These are phyloP conservation scores for Pantherophis vulpinus DNA, from an alignment of 2,797 vertebrate genomes.

Conservation along the genomic window DNA sequence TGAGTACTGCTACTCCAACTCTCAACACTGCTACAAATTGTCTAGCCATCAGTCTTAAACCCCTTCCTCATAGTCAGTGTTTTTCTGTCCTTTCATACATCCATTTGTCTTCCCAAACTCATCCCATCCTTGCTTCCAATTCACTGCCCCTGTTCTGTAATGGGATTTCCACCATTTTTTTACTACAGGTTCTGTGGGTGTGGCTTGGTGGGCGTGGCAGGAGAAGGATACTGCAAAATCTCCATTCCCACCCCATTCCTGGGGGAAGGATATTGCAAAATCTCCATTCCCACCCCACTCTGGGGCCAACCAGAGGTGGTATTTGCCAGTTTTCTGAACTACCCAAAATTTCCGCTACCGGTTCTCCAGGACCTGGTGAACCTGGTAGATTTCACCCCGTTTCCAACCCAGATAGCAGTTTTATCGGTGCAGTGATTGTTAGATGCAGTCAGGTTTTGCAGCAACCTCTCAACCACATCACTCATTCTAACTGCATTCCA, in stretches of 20 bases:
- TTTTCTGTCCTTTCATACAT: not conserved
- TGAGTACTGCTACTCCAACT: not conserved
- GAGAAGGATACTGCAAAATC: too few relatives aligned
- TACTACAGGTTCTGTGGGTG: too few relatives aligned
- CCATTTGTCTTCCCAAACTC: not conserved
- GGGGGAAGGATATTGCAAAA: too few relatives aligned
- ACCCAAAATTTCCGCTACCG: too few relatives aligned
- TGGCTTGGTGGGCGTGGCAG: too few relatives aligned
- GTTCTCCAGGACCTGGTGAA: too few relatives aligned
- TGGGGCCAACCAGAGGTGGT: too few relatives aligned
- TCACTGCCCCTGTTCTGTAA: not conserved
- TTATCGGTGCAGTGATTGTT: not conserved
- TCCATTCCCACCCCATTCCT: too few relatives aligned
- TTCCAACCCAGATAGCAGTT: not conserved
- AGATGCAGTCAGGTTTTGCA: not conserved
- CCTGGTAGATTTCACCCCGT: not conserved
- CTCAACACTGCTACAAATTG: not conserved
- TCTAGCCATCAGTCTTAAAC: not conserved
- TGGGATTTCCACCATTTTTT: not conserved
- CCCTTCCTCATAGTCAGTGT: not conserved
- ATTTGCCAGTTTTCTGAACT: too few relatives aligned
- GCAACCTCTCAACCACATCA: not conserved
- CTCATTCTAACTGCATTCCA: not conserved
- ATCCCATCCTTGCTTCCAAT: not conserved
- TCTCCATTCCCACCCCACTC: too few relatives aligned